Evolutionary conservation across 2,113 vertebrate genomes (phyloP).

Genomic region (Collichthys lucidus): DNA sequence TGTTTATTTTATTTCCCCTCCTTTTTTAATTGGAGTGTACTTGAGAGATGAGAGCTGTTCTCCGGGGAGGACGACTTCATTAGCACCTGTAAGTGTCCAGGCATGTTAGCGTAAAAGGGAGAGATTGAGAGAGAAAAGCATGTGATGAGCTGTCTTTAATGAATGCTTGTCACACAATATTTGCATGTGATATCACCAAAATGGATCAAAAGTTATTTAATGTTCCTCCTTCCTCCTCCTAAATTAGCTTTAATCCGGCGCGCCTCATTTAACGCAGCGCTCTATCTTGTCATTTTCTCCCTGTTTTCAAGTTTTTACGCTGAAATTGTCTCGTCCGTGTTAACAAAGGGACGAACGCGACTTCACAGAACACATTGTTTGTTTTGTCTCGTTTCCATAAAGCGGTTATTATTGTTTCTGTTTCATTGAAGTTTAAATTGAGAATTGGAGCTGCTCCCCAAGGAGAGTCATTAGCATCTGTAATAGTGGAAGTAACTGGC

Average conservation of each 20-base stretch:
- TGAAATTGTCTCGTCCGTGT: not conserved
- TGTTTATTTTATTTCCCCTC: constrained; percentile 29
- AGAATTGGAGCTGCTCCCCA: constrained; percentile 6
- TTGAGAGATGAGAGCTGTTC: constrained; percentile 60
- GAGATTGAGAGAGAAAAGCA: constrained; percentile 3
- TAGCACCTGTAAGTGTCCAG: constrained; percentile 66
- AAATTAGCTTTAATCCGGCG: not conserved
- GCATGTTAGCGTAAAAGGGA: constrained; percentile 7
- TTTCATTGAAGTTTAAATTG: constrained; percentile 36
- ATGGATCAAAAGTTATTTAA: not conserved
- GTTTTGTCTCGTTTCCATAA: constrained; percentile 21
- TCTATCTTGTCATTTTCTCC: not conserved
- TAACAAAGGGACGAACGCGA: not conserved
- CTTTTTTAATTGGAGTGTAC: constrained; percentile 66
- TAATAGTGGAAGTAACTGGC: constrained; percentile 33
- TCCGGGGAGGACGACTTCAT: constrained; percentile 59
- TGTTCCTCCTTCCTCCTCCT: not conserved
- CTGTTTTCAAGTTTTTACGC: not conserved
- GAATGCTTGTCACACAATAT: not conserved
- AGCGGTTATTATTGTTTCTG: not conserved
- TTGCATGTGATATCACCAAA: not conserved
- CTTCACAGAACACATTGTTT: not conserved
- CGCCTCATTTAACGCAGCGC: not conserved
- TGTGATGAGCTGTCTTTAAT: not conserved
- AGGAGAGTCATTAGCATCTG: constrained; percentile 37